Evolutionary conservation across 2,797 vertebrate species (phyloP).

Genomic region (Carapus acus): DNA sequence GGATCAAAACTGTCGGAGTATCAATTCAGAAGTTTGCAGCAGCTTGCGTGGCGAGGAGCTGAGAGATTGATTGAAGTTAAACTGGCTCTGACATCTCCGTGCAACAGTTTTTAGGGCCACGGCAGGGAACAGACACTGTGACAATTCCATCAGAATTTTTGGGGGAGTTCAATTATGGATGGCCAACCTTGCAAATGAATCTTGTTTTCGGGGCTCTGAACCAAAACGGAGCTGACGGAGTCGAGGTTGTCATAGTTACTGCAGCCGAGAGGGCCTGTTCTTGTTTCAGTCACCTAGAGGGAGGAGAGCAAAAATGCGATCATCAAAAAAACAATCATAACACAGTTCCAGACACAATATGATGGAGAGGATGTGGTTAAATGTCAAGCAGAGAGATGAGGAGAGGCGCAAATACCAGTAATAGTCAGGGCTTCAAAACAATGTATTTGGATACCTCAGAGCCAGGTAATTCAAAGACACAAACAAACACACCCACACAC

Average conservation of each 20-base stretch:
- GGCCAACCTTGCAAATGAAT: conserved; percentile 95
- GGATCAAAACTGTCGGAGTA: conserved; percentile 48
- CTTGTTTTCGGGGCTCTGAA: conserved; percentile 99
- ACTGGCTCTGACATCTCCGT: conserved; percentile 59
- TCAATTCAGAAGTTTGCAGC: conserved; percentile 47
- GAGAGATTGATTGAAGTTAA: conserved; percentile 65
- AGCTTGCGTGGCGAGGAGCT: conserved; percentile 26
- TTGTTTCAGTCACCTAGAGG: conserved; percentile 93
- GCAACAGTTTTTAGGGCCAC: conserved; percentile 54
- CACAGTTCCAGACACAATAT: conserved; percentile 28
- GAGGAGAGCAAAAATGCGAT: conserved; percentile 41
- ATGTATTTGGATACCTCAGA: conserved; percentile 39
- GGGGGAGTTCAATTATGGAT: conserved; percentile 70
- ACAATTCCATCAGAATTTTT: conserved; percentile 70
- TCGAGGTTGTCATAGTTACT: conserved; percentile 99
- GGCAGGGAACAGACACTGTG: conserved; percentile 61
- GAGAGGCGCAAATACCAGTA: too few relatives aligned
- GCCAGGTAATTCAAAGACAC: conserved; percentile 42
- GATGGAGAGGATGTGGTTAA: conserved; percentile 2
- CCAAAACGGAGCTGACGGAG: conserved; percentile 98
- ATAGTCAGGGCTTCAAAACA: too few relatives aligned
- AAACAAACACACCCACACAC: conserved; percentile 9
- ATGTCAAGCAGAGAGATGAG: conserved; percentile 40
- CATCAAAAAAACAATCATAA: conserved; percentile 45
- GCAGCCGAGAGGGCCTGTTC: conserved; percentile 97